phyloP scores from a whole-genome alignment of 2,113 vertebrate genomes.

The Cavia porcellus region DNA sequence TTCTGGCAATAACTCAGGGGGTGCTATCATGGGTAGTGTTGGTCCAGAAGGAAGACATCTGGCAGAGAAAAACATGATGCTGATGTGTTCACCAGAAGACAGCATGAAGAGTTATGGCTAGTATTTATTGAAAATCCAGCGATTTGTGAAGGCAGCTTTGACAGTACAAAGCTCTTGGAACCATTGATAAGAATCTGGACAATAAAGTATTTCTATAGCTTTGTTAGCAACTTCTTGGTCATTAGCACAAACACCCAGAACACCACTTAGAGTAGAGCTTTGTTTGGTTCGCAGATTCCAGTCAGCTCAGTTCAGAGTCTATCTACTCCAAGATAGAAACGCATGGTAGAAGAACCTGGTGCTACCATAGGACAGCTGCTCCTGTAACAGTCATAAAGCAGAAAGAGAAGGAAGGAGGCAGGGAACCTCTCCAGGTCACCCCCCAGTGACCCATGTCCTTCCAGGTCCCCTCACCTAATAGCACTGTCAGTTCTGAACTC shows the following conservation, averaged over 20 bases:
- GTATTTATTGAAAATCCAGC: not conserved
- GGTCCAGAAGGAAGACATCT: not conserved
- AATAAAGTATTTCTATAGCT: not conserved
- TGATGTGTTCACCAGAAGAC: not conserved
- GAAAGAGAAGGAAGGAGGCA: not conserved
- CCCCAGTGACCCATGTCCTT: not conserved
- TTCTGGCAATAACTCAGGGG: not conserved
- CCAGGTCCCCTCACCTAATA: not conserved
- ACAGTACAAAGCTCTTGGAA: not conserved
- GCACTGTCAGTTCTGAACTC: not conserved
- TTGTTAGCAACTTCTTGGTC: not conserved
- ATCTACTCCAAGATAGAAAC: not conserved
- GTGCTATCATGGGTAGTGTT: fast-evolving
- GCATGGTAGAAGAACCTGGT: not conserved
- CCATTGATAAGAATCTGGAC: not conserved
- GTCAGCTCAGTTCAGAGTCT: not conserved
- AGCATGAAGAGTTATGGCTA: too few species aligned
- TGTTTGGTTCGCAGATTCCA: not conserved
- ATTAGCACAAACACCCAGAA: not conserved
- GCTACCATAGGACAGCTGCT: not conserved
- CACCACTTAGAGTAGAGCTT: not conserved
- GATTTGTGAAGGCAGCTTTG: not conserved
- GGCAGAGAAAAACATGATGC: not conserved
- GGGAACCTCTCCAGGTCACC: not conserved
- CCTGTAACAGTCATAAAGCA: not conserved